Evolutionary conservation across 2,113 vertebrate genomes (phyloP), one percentile per base, ranked within the genome.

Genomic region (Ramphastos sulfuratus): DNA sequence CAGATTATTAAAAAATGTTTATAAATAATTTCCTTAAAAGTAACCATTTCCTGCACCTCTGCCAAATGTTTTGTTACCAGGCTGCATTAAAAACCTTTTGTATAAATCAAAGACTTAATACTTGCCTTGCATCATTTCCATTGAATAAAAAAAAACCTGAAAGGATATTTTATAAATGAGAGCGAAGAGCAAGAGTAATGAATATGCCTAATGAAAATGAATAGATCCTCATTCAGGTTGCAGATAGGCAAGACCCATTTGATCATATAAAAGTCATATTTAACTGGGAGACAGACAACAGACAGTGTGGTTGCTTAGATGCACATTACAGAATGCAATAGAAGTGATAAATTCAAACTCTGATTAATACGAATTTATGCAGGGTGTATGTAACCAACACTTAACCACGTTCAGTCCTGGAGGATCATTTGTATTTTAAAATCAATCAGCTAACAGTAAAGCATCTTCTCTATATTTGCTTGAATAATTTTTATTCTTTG

Each of bases 291-390:
- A 85, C 0, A 25, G 77, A 18, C 58, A 85, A 64, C 44, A 82
- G 81, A 81, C n/a, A 81, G 6, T 28, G 24, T 15, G 46, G 82
- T 74, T 92, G 71, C 85, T 87, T 89, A 82, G 71, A 73, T 33
- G 64, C 55, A 87, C 35, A 12, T 59, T 76, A 86, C 14, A 78
- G n/a, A 81, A 76, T 6, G 17, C 7, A 82, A 87, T 3, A 82
- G 46, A 87, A 76, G 55, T 25, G 55, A 86, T 69, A 93, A 84
- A 90, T 87, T 82, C 44, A 39, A 78, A 55, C 54, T 23, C 16
- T 39, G 89, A 90, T 92, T 69, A 82, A 82, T 77, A 85, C n/a
- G 31, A 91, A 87, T 91, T 77, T 79, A 87, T 75, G 44, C 48
- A 72, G 10, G 42, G 14, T 16, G 5, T 63, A 82, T 19, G 37